Evolutionary conservation across 2,797 vertebrate genomes (phyloP).

Genomic region (Pseudochromis fuscus): DNA sequence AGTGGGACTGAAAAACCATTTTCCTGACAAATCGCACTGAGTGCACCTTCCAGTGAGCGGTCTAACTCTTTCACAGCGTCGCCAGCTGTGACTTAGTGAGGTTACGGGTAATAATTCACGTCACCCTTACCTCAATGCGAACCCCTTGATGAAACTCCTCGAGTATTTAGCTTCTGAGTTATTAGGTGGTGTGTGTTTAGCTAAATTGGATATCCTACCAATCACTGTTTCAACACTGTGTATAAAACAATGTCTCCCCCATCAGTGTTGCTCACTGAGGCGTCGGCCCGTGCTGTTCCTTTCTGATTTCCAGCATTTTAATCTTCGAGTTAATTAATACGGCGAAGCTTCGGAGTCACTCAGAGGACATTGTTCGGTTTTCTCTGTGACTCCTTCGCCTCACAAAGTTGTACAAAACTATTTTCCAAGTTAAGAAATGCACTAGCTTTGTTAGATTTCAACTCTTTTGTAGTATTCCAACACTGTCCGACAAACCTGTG

Average conservation of each 20-base stretch:
- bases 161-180: background rate
- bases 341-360: slow-evolving; percentile 46
- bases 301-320: slow-evolving; percentile 52
- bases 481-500: slow-evolving; percentile 28
- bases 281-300: slow-evolving; percentile 10
- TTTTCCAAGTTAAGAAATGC: background rate
- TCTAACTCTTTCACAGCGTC: slow-evolving; percentile 5
- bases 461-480: background rate
- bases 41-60: background rate
- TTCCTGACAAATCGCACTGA: slow-evolving; percentile 33
- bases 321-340: slow-evolving; percentile 61
- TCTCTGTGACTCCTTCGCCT: slow-evolving; percentile 22
- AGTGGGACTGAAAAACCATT: slow-evolving; percentile 26
- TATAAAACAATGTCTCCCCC: slow-evolving; percentile 21
- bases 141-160: background rate
- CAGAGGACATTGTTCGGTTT: slow-evolving; percentile 44
- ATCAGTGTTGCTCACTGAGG: slow-evolving; percentile 41
- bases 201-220: slow-evolving; percentile 9
- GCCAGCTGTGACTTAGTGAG: background rate
- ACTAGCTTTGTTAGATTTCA: slow-evolving; percentile 10
- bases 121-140: background rate
- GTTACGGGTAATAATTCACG: slow-evolving; percentile 5
- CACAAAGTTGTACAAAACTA: slow-evolving; percentile 31
- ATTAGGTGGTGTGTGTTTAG: slow-evolving; percentile 2
- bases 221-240: slow-evolving; percentile 13